These are phyloP conservation scores for Armadillidium nasatum DNA, from an alignment of 1,140 invertebrate species.

Conservation along the genomic window DNA sequence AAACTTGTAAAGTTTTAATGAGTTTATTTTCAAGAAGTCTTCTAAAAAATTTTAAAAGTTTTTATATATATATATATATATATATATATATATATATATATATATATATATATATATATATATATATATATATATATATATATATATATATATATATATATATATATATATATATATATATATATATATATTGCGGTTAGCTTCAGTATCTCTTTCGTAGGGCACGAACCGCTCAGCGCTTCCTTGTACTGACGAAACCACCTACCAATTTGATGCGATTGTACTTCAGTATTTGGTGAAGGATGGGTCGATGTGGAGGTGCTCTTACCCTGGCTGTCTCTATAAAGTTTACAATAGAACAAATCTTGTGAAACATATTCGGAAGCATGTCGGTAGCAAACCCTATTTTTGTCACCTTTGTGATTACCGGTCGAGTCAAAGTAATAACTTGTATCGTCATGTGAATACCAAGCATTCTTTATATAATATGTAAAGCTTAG, in stretches of 20 bases:
- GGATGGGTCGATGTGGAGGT: background rate
- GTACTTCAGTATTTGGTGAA: background rate
- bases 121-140: background rate
- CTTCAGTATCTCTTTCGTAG: too few relatives aligned
- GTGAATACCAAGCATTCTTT: constrained; percentile 1
- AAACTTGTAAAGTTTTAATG: too few relatives aligned
- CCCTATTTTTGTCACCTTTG: constrained; percentile 83
- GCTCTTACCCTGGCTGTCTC: background rate
- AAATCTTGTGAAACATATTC: constrained; percentile 57
- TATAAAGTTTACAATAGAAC: background rate
- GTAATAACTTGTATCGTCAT: constrained; percentile 18
- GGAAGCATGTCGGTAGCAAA: constrained; percentile 80
- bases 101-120: background rate
- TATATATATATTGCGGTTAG: background rate
- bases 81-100: background rate
- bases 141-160: background rate
- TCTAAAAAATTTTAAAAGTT: too few relatives aligned
- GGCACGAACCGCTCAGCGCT: too few relatives aligned
- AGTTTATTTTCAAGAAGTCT: too few relatives aligned
- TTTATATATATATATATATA: too few relatives aligned
- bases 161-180: background rate
- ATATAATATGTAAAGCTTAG: too few relatives aligned
- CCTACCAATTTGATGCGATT: background rate
- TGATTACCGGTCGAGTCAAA: constrained; percentile 37
- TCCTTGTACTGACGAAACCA: too few relatives aligned